These are phyloP conservation scores for Scortum barcoo DNA, from an alignment of 2,113 vertebrate species.

Conservation along the genomic window DNA sequence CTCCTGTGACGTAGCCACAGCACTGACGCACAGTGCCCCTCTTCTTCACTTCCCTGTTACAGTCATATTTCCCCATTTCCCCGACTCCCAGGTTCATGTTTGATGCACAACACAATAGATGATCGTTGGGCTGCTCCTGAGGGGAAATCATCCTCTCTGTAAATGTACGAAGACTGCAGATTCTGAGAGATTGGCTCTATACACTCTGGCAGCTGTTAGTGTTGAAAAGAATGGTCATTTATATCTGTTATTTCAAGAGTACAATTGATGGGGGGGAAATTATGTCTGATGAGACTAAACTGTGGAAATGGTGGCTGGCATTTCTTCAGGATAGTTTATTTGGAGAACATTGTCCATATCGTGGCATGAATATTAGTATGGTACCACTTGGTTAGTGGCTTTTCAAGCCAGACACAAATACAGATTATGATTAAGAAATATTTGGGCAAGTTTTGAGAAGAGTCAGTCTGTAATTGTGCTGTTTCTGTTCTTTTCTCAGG, in stretches of 20 bases:
- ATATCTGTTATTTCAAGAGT: constrained; percentile 63
- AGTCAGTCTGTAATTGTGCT: constrained; percentile 3
- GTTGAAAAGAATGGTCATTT: constrained; percentile 59
- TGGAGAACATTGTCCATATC: constrained; percentile 1
- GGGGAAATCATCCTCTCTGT: constrained; percentile 62
- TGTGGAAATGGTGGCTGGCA: constrained; percentile 39
- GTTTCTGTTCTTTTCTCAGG: constrained; percentile 68
- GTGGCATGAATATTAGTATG: neutral
- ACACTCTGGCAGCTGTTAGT: constrained; percentile 34
- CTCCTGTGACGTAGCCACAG: constrained; percentile 4
- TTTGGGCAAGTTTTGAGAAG: neutral
- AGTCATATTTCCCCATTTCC: constrained; percentile 56
- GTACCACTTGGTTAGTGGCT: neutral
- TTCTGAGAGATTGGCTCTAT: constrained; percentile 31
- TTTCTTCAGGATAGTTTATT: constrained; percentile 7
- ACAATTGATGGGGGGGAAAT: constrained; percentile 56
- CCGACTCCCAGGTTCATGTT: constrained; percentile 45
- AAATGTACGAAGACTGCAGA: constrained; percentile 57
- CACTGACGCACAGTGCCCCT: constrained; percentile 39
- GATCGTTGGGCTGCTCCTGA: constrained; percentile 58
- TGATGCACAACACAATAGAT: constrained; percentile 68
- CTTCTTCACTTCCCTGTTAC: constrained; percentile 31
- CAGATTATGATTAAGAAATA: neutral
- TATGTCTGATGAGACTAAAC: constrained; percentile 55
- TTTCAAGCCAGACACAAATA: neutral